phyloP scores from a whole-genome alignment of 37 sponge, comb jelly and placozoan species.

The Cliona cf. orientalis region DNA sequence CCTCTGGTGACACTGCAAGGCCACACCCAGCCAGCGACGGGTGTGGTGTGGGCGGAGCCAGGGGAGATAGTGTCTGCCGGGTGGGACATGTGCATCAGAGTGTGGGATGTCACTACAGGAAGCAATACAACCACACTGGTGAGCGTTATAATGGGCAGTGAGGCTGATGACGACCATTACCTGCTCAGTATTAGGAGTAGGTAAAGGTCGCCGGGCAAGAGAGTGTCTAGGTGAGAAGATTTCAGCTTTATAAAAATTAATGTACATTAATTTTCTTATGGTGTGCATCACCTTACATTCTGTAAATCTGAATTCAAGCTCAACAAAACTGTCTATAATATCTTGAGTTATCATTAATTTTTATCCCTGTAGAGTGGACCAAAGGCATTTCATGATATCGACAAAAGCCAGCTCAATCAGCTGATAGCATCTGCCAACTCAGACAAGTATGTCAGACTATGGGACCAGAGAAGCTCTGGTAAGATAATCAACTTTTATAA shows the following conservation, averaged over 20 bases:
- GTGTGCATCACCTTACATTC: no score
- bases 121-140: conserved; percentile 77
- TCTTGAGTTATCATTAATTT: neutral
- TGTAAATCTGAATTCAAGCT: neutral
- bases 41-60: conserved; percentile 65
- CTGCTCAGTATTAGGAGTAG: neutral
- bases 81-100: conserved; percentile 84
- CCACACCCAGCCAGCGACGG: conserved; percentile 70
- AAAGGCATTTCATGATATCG: conserved; percentile 72
- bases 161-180: no score
- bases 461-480: conserved; percentile 65
- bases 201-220: no score
- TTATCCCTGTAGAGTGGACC: conserved; percentile 58
- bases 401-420: neutral
- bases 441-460: conserved; percentile 76
- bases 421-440: conserved; percentile 81
- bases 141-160: no score
- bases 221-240: neutral
- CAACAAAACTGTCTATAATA: neutral
- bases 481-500: neutral
- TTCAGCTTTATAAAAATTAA: neutral
- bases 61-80: conserved; percentile 69
- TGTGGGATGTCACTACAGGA: conserved; percentile 78
- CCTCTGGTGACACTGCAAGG: conserved; percentile 79
- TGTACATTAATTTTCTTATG: no score